Evolutionary conservation across 2,113 vertebrate species (phyloP).

Genomic region (Salvator merianae): DNA sequence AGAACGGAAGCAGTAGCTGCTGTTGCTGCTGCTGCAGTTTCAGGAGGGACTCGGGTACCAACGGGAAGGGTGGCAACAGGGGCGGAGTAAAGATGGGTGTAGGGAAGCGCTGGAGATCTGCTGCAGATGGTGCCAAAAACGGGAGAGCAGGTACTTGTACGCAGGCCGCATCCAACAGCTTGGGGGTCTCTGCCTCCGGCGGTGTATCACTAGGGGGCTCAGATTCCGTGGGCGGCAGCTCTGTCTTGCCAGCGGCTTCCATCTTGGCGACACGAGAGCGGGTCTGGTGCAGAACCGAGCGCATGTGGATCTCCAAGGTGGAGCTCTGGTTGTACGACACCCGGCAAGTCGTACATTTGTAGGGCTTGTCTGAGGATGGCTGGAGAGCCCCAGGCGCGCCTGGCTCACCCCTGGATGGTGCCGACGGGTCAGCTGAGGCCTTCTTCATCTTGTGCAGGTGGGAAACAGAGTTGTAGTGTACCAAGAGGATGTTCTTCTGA

Average conservation of each 20-base stretch:
- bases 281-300: slow-evolving; percentile 89
- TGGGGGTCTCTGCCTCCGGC: slow-evolving; percentile 44
- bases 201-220: slow-evolving; percentile 46
- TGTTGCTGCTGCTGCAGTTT: slow-evolving; percentile 76
- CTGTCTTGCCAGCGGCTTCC: slow-evolving; percentile 31
- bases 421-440: slow-evolving; percentile 54
- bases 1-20: slow-evolving; percentile 72
- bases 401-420: slow-evolving; percentile 55
- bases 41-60: slow-evolving; percentile 69
- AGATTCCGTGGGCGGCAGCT: not conserved
- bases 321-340: slow-evolving; percentile 93
- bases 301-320: slow-evolving; percentile 91
- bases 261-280: slow-evolving; percentile 79
- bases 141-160: slow-evolving; percentile 62
- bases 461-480: slow-evolving; percentile 88
- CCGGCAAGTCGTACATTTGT: slow-evolving; percentile 87
- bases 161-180: slow-evolving; percentile 43
- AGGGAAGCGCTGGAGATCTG: slow-evolving; percentile 67
- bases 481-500: slow-evolving; percentile 84
- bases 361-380: slow-evolving; percentile 82
- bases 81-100: slow-evolving; percentile 68
- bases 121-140: slow-evolving; percentile 58
- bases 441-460: slow-evolving; percentile 90
- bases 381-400: slow-evolving; percentile 42
- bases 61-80: slow-evolving; percentile 66